Evolutionary conservation across 2,797 vertebrate species (phyloP).

Genomic region (Lemur catta): DNA sequence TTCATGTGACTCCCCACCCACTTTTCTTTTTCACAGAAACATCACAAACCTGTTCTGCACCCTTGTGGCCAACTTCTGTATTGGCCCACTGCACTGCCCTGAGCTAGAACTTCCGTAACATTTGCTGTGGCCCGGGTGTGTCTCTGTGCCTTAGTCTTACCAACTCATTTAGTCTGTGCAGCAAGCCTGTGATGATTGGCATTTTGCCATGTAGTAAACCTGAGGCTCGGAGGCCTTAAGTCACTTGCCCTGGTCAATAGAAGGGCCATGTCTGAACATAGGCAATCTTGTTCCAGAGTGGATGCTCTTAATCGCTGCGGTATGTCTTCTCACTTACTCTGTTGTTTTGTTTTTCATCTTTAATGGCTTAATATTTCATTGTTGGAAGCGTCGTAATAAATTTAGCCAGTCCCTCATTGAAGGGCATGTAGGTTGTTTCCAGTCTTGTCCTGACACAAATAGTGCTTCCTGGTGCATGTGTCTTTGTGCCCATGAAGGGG

Average conservation of each 20-base stretch:
- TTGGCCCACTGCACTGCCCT: neutral
- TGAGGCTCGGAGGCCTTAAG: neutral
- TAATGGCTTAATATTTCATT: neutral
- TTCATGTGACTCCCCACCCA: neutral
- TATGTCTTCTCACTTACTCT: neutral
- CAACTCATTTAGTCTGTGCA: neutral
- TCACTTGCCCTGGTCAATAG: neutral
- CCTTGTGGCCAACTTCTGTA: neutral
- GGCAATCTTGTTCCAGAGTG: neutral
- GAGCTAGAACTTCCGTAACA: neutral
- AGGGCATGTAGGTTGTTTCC: neutral
- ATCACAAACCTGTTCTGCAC: neutral
- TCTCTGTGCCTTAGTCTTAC: neutral
- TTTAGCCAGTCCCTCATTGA: neutral
- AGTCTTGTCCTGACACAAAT: neutral
- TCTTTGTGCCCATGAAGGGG: neutral
- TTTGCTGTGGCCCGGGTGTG: accelerated
- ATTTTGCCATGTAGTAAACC: neutral
- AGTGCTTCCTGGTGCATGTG: neutral
- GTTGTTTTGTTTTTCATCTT: neutral
- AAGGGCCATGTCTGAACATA: neutral
- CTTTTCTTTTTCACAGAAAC: neutral
- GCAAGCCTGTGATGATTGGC: neutral
- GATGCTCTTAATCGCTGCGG: neutral
- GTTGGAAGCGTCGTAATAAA: neutral